Base-by-base conservation (phyloP, 2,113 vertebrate species). In the Poeciliopsis turrubarensis region DNA sequence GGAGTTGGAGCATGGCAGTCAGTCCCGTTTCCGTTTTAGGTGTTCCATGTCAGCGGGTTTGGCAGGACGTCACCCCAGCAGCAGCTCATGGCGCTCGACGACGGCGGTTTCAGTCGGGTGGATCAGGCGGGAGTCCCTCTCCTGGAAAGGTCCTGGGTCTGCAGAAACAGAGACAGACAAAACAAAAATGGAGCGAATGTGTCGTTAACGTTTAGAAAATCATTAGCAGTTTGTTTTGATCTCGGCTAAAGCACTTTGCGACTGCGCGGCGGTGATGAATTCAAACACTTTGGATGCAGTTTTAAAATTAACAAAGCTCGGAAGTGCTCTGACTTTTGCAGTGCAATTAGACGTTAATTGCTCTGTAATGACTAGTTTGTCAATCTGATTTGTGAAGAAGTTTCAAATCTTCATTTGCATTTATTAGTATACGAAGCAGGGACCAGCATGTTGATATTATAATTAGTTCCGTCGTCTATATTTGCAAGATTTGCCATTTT, bases 21-120 rank as follows among this genome's bases (percentile, higher is more conserved):
- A 72, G 82, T 73, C 76, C 60, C 32, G 81, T 86, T 86, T 89
- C 90, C 92, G 93, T 95, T 85, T 90, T 86, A 94, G 87, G 80
- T 92, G 86, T 87, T 93, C 89, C 72, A 83, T 69, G 30, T 89
- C 82, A 70, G 60, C 77, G 80, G 85, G 37, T 82, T 91, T 82
- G 76, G 86, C 64, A 75, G 68, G 86, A 57, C 73, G 81, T 88
- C 73, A 27, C 67, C 70, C 84, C 90, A 79, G 83, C 75, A 73
- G 83, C 75, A 85, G 82, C 73, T 90, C 94, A 94, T 95, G 90
- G 87, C 88, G 84, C 60, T 83, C 17, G 74, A 78, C 63, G 27
- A 51, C 19, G 1, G 31, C 7, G 41, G 57, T 44, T 77, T 70
- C 10, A 6, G 51, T 31, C 51, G 34, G 60, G 32, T 61, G n/a